Conservation (phyloP, 2,113 vertebrate genomes). For the Grammomys dolichurus region DNA sequence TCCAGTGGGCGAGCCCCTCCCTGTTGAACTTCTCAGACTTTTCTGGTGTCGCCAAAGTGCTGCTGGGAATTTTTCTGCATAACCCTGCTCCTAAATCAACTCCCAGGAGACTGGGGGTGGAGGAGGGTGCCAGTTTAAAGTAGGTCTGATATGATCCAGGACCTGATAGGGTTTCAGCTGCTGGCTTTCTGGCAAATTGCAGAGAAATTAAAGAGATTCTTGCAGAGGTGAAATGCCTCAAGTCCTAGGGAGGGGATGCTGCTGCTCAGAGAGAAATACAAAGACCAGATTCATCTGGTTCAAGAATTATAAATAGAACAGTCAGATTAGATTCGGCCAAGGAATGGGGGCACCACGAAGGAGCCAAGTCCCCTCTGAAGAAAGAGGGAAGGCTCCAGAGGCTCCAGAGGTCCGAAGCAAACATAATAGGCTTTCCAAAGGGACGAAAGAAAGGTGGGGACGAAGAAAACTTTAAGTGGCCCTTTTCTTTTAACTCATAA, state of each 20-base stretch:
- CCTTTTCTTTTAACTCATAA: constrained; percentile 47
- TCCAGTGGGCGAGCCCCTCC: not conserved
- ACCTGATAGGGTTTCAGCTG: constrained; percentile 83
- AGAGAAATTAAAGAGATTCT: constrained; percentile 86
- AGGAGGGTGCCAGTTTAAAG: constrained; percentile 77
- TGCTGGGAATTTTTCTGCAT: constrained; percentile 81
- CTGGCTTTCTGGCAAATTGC: constrained; percentile 84
- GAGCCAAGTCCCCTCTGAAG: constrained; percentile 78
- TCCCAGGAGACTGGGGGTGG: constrained; percentile 78
- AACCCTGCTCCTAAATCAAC: constrained; percentile 84
- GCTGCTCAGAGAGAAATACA: constrained; percentile 73
- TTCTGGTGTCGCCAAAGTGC: constrained; percentile 44
- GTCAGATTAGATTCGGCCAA: constrained; percentile 78
- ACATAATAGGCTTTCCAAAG: constrained; percentile 53
- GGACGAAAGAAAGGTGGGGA: not conserved
- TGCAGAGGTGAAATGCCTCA: constrained; percentile 83
- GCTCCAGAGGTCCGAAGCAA: constrained; percentile 50
- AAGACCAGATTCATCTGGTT: constrained; percentile 80
- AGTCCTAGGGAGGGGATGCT: constrained; percentile 77
- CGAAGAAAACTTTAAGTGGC: constrained; percentile 36
- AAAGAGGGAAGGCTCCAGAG: constrained; percentile 63
- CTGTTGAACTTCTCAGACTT: constrained; percentile 54
- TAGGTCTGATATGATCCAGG: constrained; percentile 86
- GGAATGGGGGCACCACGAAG: constrained; percentile 67
- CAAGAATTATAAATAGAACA: constrained; percentile 78